Evolutionary conservation across 1,140 invertebrate species (phyloP).

Genomic region (Heliothis virescens): DNA sequence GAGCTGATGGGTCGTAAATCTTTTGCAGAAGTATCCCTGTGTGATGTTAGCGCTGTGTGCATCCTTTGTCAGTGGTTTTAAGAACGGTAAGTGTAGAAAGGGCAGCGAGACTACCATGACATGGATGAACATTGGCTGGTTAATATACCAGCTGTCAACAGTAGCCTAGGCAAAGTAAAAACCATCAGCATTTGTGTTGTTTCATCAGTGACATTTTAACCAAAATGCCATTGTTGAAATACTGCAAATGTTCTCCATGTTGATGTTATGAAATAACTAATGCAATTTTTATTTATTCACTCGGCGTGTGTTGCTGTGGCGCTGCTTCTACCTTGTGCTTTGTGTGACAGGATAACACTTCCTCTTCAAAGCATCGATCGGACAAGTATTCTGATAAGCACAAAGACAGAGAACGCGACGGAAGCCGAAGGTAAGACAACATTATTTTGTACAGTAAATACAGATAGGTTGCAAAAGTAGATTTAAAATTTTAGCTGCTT

Average conservation of each 20-base stretch:
- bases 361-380: constrained; percentile 85
- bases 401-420: constrained; percentile 78
- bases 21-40: constrained; percentile 87
- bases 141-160: constrained; percentile 60
- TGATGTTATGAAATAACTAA: constrained; percentile 81
- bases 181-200: constrained; percentile 69
- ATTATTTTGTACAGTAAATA: not conserved
- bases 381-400: constrained; percentile 86
- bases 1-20: constrained; percentile 86
- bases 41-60: constrained; percentile 86
- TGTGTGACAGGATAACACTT: constrained; percentile 87
- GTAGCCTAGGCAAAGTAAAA: constrained; percentile 73
- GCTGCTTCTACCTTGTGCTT: constrained; percentile 87
- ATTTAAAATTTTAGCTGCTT: no score
- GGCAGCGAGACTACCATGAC: constrained; percentile 69
- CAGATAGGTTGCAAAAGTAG: no score
- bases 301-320: constrained; percentile 86
- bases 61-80: constrained; percentile 85
- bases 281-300: constrained; percentile 86
- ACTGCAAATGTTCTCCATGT: constrained; percentile 67
- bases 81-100: constrained; percentile 86
- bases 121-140: constrained; percentile 64
- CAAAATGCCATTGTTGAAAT: constrained; percentile 65
- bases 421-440: constrained; percentile 71
- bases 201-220: constrained; percentile 64